Conservation (phyloP, 2,888 invertebrate genomes). For the Aporophyla lueneburgensis region DNA sequence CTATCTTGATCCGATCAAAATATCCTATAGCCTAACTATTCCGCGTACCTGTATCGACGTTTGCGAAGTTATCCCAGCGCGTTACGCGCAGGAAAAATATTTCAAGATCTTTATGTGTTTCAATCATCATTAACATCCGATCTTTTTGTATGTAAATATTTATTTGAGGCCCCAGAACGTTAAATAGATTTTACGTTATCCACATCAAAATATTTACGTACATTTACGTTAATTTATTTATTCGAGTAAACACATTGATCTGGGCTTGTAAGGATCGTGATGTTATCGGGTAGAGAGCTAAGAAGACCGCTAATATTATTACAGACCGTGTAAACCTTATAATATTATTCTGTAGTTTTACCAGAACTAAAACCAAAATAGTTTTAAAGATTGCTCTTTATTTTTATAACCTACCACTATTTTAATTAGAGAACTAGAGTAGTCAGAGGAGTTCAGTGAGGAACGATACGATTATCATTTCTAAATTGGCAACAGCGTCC, state of each 20-base stretch:
- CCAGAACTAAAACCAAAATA: background rate
- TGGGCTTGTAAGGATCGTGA: background rate
- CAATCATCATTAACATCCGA: slow-evolving; percentile 43
- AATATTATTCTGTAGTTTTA: background rate
- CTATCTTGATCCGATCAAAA: background rate
- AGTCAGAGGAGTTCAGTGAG: background rate
- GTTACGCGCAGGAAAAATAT: slow-evolving; percentile 28
- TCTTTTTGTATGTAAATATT: slow-evolving; percentile 48
- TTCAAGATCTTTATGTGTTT: slow-evolving; percentile 36
- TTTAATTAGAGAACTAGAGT: background rate
- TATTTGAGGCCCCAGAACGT: slow-evolving; percentile 24
- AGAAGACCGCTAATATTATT: background rate
- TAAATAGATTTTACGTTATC: slow-evolving; percentile 13
- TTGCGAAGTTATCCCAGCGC: slow-evolving; percentile 1
- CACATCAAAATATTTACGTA: slow-evolving; percentile 54
- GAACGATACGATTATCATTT: background rate
- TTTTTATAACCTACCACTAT: background rate
- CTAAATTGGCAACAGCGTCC: background rate
- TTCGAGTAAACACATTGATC: slow-evolving; percentile 32
- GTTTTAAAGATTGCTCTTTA: background rate
- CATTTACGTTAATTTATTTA: slow-evolving; percentile 30
- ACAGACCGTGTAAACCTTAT: background rate
- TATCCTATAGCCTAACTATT: too few relatives aligned
- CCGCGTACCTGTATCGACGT: background rate
- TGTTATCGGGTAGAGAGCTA: background rate